Conservation (phyloP, 2,113 vertebrate species). For the Seriola quinqueradiata region DNA sequence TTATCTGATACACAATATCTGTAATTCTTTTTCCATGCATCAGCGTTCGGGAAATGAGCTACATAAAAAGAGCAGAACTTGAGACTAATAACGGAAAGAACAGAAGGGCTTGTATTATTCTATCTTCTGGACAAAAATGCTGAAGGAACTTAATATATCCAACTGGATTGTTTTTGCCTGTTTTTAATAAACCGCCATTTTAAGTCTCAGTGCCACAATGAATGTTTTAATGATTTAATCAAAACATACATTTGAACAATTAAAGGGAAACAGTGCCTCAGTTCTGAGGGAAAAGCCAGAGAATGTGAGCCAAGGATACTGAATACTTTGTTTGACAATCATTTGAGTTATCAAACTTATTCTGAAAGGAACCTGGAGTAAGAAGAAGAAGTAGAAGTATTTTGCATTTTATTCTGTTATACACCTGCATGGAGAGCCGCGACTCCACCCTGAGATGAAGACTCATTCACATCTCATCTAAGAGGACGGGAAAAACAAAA, state of each 20-base stretch:
- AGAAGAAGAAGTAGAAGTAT: background rate
- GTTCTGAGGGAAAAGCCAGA: conserved; percentile 14
- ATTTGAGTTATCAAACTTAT: conserved; percentile 35
- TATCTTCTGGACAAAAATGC: conserved; percentile 33
- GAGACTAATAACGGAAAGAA: conserved; percentile 54
- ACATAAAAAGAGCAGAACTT: conserved; percentile 35
- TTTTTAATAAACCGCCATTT: conserved; percentile 58
- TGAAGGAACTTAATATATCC: conserved; percentile 40
- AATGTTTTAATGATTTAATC: conserved; percentile 55
- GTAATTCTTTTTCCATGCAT: conserved; percentile 30
- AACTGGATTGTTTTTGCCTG: conserved; percentile 47
- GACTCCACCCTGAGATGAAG: background rate
- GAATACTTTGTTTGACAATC: conserved; percentile 44
- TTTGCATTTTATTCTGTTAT: conserved; percentile 10
- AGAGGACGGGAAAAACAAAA: background rate
- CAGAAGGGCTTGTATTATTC: conserved; percentile 46
- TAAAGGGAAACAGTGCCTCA: conserved; percentile 43
- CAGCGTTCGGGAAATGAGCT: conserved; percentile 44
- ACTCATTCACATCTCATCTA: conserved; percentile 7
- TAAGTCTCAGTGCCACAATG: conserved; percentile 47
- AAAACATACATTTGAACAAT: conserved; percentile 58
- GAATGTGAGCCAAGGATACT: conserved; percentile 20
- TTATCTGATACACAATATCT: conserved; percentile 41
- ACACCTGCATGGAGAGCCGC: conserved; percentile 1
- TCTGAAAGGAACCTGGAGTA: conserved; percentile 19